Conservation (phyloP, 2,113 vertebrate genomes). For the Ceuthmochares aereus region DNA sequence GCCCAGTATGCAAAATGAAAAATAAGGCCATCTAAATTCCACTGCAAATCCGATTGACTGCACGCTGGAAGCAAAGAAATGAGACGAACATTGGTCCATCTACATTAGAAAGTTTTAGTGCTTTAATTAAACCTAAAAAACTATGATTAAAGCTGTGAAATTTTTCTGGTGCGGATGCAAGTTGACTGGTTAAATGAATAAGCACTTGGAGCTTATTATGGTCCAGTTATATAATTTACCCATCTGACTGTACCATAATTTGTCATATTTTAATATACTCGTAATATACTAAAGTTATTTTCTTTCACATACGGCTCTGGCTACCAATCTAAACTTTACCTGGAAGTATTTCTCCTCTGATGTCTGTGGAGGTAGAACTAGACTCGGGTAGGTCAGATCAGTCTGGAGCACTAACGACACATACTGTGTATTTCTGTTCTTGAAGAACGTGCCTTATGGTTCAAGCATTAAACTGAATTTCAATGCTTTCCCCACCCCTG, state of each 20-base stretch:
- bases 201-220: neutral
- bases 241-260: neutral
- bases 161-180: conserved; percentile 15
- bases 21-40: neutral
- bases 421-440: neutral
- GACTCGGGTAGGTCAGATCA: neutral
- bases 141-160: conserved; percentile 38
- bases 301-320: neutral
- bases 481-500: neutral
- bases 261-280: neutral
- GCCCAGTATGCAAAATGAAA: neutral
- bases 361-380: neutral
- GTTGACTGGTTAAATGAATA: conserved; percentile 28
- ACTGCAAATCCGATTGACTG: neutral
- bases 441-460: neutral
- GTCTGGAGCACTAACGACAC: too few relatives aligned
- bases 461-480: neutral
- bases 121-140: conserved; percentile 56
- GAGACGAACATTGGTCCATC: neutral
- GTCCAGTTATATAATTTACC: neutral
- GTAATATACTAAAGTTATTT: neutral
- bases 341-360: neutral
- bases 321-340: neutral
- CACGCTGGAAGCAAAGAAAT: conserved; percentile 3
- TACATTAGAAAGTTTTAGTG: conserved; percentile 17